These are phyloP conservation scores for Drosophila repletoides DNA, from an alignment of 1,140 invertebrate species.

Conservation along the genomic window DNA sequence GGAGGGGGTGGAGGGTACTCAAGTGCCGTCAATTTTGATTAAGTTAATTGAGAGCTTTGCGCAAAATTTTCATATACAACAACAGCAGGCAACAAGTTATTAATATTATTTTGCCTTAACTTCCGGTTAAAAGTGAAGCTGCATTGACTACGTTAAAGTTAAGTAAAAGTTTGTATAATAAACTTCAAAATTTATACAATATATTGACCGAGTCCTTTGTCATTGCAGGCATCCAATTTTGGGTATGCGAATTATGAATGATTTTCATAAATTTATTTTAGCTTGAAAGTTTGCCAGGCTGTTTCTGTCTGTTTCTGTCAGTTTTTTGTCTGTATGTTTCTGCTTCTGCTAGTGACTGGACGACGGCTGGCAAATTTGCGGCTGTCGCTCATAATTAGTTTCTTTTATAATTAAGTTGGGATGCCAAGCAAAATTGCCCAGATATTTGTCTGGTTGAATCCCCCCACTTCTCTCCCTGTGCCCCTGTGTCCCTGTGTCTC, in stretches of 20 bases:
- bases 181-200: not conserved
- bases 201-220: conserved; percentile 12
- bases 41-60: conserved; percentile 43
- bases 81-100: conserved; percentile 26
- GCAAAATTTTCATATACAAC: not conserved
- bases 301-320: too few species aligned
- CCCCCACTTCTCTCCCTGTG: too few species aligned
- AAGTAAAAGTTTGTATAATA: conserved; percentile 16
- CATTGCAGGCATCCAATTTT: not conserved
- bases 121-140: not conserved
- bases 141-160: not conserved
- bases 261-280: not conserved
- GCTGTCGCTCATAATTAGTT: conserved; percentile 25
- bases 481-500: too few species aligned
- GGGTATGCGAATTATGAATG: conserved; percentile 2
- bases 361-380: not conserved
- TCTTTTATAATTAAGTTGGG: conserved; percentile 25
- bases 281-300: conserved; percentile 5
- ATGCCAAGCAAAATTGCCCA: not conserved
- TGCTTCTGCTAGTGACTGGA: too few species aligned
- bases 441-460: conserved; percentile 2
- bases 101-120: conserved; percentile 27
- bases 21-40: conserved; percentile 36
- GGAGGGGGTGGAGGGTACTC: not conserved
- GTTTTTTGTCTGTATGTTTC: too few species aligned